Base-by-base conservation (phyloP, 2,113 vertebrate genomes). In the Nerophis ophidion region DNA sequence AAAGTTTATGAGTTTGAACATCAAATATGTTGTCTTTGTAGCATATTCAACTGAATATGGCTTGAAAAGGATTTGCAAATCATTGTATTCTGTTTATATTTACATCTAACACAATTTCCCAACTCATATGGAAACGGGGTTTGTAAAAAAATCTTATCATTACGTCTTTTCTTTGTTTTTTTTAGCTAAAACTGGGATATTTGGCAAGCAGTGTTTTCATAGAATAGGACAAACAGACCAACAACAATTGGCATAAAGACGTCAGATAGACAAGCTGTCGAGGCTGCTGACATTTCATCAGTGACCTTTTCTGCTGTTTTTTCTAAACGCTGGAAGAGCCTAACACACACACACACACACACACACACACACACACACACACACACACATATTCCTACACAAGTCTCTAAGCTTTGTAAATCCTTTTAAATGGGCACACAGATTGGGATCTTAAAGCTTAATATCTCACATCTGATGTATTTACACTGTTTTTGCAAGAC, bases 201-300 rank as follows among this genome's bases (percentile, higher is more conserved):
- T 65, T 47, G 5, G 14, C 13, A 38, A 51, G 19, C 19, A n/a
- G 15, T 36, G 6, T 10, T 33, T 38, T 57, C 6, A 59, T 2
- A 15, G 7, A 58, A 55, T 34, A 19, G 38, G 14, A 47, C 13
- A 61, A 13, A 45, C 34, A 40, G 38, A 45, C 35, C 26, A 36
- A 17, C 8, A 15, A 11, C 26, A 56, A 9, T 26, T 14, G 19
- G 26, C 5, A 63, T 64, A 42, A 15, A 70, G 50, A 69, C 56
- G 33, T 65, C 54, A 50, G 48, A 48, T 17, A 38, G 54, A 65
- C 33, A 47, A 54, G 26, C 50, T 50, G 53, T 48, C 26, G 8
- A n/a, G n/a, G 44, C 61, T 48, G 56, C 56, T 74, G 74, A 50
- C 65, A 77, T 77, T 76, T 80, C 61, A 71, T 19, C 58, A 69